phyloP scores from a whole-genome alignment of 1,140 invertebrate species.

The Steinernema khuongi region DNA sequence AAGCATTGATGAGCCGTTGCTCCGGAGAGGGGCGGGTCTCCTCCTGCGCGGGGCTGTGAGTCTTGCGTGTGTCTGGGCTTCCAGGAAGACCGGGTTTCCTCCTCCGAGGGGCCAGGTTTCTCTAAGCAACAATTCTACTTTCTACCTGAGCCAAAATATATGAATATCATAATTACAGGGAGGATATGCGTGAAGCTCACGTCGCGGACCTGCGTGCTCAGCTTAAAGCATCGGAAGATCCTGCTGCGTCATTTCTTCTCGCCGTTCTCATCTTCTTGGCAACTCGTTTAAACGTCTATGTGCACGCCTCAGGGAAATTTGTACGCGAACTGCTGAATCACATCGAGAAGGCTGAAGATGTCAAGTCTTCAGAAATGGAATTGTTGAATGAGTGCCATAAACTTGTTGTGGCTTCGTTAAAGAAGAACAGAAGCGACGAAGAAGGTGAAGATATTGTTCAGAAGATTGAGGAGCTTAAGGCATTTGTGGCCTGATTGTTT shows the following conservation, averaged over 20 bases:
- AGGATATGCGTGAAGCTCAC: neutral
- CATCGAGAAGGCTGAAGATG: neutral
- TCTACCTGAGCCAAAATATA: too few relatives aligned
- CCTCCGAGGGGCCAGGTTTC: too few relatives aligned
- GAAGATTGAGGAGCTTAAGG: neutral
- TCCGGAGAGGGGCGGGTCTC: too few relatives aligned
- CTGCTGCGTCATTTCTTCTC: neutral
- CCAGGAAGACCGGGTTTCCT: too few relatives aligned
- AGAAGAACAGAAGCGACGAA: neutral
- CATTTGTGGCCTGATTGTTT: neutral
- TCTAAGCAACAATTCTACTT: too few relatives aligned
- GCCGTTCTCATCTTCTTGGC: neutral
- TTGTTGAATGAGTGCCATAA: neutral
- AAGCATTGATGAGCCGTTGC: too few relatives aligned
- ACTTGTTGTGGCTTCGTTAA: constrained; percentile 1
- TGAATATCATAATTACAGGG: too few relatives aligned
- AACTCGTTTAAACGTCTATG: neutral
- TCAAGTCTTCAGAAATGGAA: neutral
- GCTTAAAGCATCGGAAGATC: neutral
- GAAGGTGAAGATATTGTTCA: neutral
- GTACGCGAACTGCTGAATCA: neutral
- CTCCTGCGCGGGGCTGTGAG: too few relatives aligned
- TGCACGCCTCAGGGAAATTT: neutral
- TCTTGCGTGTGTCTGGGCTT: too few relatives aligned
- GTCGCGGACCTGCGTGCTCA: neutral